Evolutionary conservation across 1,140 invertebrate species (phyloP), one percentile per base, ranked within the genome.

Genomic region (Nautilus pompilius): DNA sequence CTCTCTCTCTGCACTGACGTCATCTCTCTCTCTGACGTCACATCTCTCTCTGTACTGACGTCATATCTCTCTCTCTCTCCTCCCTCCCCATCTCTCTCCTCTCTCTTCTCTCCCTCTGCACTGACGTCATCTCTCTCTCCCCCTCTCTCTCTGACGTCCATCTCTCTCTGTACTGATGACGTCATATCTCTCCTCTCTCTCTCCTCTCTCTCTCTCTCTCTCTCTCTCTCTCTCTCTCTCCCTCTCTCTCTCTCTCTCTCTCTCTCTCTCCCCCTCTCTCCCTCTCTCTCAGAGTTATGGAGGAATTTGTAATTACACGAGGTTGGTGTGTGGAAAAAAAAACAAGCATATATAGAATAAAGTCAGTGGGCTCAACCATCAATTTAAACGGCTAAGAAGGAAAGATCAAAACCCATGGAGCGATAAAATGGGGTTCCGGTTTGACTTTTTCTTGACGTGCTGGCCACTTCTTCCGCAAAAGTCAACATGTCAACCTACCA

Each of bases 241-340:
- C 51, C 36, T 51, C n/a, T 20, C 36, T 60, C 20, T 51, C 36
- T 51, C n/a, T 51, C 36, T 49, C 2, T 51, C 22, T 60, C 15
- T 60, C 30, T 41, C 10, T 60, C 58, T 60, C 10, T 60, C 58
- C 51, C 36, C 51, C 36, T 48, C 2, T 28, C 45, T 60, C 17
- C 51, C 26, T 26, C 17, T 10, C n/a, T 17, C 32, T n/a, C n/a
- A n/a, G n/a, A n/a, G n/a, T n/a, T n/a, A n/a, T n/a, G n/a, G n/a
- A n/a, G n/a, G n/a, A n/a, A n/a, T n/a, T n/a, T n/a, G n/a, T n/a
- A n/a, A n/a, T n/a, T n/a, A n/a, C n/a, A n/a, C n/a, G n/a, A n/a
- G n/a, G n/a, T n/a, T n/a, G n/a, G n/a, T n/a, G n/a, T n/a, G n/a
- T n/a, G n/a, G n/a, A n/a, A n/a, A n/a, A n/a, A n/a, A n/a, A n/a